phyloP scores from a whole-genome alignment of 2,797 vertebrate genomes.

The Lithobates pipiens region DNA sequence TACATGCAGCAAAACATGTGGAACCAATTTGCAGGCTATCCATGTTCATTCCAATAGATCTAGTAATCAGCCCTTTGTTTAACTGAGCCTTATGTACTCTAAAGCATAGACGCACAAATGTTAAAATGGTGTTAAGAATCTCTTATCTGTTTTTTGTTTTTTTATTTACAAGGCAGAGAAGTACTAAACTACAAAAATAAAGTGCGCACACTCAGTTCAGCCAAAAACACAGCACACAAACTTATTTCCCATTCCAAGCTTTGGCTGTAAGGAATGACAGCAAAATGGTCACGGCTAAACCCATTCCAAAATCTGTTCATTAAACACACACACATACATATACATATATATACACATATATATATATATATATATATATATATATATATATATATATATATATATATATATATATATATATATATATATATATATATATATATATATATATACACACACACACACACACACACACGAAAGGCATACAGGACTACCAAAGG shows the following conservation, averaged over 20 bases:
- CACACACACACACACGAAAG: no score
- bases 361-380: no score
- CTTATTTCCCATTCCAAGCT: neutral
- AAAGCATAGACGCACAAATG: neutral
- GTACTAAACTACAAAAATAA: neutral
- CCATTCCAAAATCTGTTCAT: neutral
- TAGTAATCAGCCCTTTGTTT: constrained; percentile 38
- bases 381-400: no score
- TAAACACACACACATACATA: no score
- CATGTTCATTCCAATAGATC: constrained; percentile 45
- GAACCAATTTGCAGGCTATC: constrained; percentile 42
- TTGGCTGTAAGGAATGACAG: neutral
- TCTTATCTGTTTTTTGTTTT: neutral
- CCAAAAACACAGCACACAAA: no score
- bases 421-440: no score
- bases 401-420: no score
- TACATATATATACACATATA: no score
- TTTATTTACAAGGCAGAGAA: neutral
- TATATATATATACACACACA: no score
- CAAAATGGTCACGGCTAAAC: neutral
- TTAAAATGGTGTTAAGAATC: neutral
- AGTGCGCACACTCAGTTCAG: neutral
- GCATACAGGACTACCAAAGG: neutral
- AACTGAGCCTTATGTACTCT: neutral
- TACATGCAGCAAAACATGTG: constrained; percentile 47